Evolutionary conservation across 2,888 invertebrate genomes (phyloP).

Genomic region (Mechanitis mazaeus): DNA sequence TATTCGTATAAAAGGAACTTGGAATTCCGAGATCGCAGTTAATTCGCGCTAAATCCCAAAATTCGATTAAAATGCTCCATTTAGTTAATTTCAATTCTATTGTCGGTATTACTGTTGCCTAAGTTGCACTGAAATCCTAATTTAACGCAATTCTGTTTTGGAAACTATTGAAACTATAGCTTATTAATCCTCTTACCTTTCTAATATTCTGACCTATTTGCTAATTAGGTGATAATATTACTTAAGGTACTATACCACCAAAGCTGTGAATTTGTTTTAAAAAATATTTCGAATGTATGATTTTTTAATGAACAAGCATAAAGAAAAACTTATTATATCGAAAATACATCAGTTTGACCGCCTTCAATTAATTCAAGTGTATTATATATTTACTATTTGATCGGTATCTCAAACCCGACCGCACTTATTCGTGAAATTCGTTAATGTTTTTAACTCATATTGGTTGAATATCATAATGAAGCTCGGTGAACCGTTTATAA

Average conservation of each 20-base stretch:
- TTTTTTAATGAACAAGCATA: too few species aligned
- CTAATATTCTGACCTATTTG: too few species aligned
- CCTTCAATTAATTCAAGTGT: neutral
- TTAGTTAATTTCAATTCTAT: constrained; percentile 18
- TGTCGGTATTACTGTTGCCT: constrained; percentile 4
- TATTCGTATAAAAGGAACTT: constrained; percentile 14
- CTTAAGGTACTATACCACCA: too few species aligned
- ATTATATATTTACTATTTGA: neutral
- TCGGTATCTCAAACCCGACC: neutral
- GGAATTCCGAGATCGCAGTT: constrained; percentile 17
- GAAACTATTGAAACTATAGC: neutral
- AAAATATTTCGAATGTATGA: too few species aligned
- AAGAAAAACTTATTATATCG: too few species aligned
- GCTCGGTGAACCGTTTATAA: neutral
- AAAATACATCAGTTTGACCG: too few species aligned
- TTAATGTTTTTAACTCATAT: constrained; percentile 4
- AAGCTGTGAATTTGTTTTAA: too few species aligned
- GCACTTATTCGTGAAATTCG: neutral
- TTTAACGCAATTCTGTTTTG: neutral
- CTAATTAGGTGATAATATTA: too few species aligned
- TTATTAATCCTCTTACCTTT: too few species aligned
- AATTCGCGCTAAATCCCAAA: constrained; percentile 20
- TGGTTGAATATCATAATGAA: neutral
- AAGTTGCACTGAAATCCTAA: neutral
- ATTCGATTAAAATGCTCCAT: constrained; percentile 24